Evolutionary conservation across 2,797 vertebrate genomes (phyloP).

Genomic region (Brachyrhaphis roseni): DNA sequence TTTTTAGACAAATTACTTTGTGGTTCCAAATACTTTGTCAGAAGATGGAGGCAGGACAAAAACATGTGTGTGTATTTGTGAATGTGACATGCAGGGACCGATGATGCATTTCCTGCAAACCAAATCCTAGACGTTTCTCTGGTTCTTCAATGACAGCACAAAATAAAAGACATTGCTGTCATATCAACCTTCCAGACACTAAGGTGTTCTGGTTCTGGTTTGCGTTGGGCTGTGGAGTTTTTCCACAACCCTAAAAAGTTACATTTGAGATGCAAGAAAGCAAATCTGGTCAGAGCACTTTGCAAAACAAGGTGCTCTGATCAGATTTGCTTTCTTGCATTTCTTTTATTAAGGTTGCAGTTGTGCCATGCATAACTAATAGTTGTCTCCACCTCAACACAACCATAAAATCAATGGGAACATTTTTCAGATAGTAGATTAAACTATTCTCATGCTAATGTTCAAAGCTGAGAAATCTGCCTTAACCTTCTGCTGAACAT

Average conservation of each 20-base stretch:
- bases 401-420: too few relatives aligned
- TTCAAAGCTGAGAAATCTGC: not conserved
- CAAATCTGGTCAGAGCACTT: too few relatives aligned
- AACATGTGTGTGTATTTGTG: constrained; percentile 17
- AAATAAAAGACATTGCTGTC: not conserved
- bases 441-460: not conserved
- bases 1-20: constrained; percentile 73
- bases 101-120: constrained; percentile 36
- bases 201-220: too few relatives aligned
- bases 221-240: too few relatives aligned
- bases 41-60: constrained; percentile 56
- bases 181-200: too few relatives aligned
- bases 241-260: too few relatives aligned
- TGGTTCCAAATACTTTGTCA: constrained; percentile 49
- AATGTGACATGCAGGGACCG: constrained; percentile 11
- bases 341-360: not conserved
- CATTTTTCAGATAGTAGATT: not conserved
- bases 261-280: too few relatives aligned
- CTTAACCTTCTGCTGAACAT: not conserved
- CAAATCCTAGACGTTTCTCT: constrained; percentile 9
- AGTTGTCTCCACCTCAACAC: not conserved
- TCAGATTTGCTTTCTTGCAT: not conserved
- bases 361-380: not conserved
- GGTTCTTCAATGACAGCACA: not conserved
- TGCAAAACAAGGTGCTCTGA: too few relatives aligned